phyloP scores from a whole-genome alignment of 2,888 invertebrate genomes.

The Drosophila yooni region DNA sequence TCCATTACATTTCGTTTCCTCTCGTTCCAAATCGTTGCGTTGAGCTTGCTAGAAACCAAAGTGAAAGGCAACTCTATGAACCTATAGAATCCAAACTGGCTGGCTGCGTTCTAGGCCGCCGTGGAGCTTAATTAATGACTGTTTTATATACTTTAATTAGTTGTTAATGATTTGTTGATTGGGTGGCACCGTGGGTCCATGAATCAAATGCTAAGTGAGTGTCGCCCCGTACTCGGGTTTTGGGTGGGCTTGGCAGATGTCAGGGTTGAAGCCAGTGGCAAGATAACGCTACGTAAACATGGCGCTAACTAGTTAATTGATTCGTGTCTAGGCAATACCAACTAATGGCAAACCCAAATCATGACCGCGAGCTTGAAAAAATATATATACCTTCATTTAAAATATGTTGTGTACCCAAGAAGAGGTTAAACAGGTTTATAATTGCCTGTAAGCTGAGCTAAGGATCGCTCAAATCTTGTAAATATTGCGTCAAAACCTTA shows the following conservation, averaged over 20 bases:
- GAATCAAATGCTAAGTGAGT: conserved; percentile 69
- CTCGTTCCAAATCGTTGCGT: conserved; percentile 22
- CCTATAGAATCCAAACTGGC: conserved; percentile 27
- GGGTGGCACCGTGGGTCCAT: conserved; percentile 56
- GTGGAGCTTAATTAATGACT: conserved; percentile 70
- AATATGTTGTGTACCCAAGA: neutral
- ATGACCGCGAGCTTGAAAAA: neutral
- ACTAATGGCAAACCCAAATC: conserved; percentile 51
- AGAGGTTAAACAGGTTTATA: neutral
- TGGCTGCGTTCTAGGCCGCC: conserved; percentile 28
- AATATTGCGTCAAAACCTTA: neutral
- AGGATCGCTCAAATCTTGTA: neutral
- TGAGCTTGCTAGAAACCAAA: conserved; percentile 29
- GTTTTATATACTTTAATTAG: conserved; percentile 80
- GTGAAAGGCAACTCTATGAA: conserved; percentile 65
- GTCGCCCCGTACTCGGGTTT: conserved; percentile 29
- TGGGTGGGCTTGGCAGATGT: conserved; percentile 77
- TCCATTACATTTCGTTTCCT: conserved; percentile 23
- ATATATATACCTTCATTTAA: neutral
- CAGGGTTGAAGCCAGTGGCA: conserved; percentile 62
- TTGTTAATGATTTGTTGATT: conserved; percentile 79
- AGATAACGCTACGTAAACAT: conserved; percentile 49
- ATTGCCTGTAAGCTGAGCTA: too few relatives aligned
- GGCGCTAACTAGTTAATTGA: conserved; percentile 67
- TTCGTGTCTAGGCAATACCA: conserved; percentile 58